Evolutionary conservation across 2,797 vertebrate species (phyloP).

Genomic region (Chaetophractus vellerosus): DNA sequence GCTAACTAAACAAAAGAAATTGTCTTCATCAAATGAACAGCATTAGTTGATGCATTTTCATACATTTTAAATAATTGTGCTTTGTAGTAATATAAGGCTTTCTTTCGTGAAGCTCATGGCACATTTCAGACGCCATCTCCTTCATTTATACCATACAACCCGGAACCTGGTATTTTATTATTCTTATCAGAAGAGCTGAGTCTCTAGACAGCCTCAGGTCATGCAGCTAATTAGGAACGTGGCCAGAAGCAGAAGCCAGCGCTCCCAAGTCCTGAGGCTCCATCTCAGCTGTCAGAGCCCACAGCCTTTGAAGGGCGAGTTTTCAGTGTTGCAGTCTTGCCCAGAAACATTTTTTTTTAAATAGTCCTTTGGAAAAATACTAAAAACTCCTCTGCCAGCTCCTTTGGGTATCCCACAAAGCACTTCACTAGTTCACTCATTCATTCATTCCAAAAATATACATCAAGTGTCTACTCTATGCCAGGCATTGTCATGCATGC

Average conservation of each 20-base stretch:
- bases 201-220: not conserved
- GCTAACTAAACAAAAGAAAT: not conserved
- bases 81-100: not conserved
- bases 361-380: not conserved
- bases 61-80: constrained; percentile 17
- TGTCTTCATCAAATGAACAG: not conserved
- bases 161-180: not conserved
- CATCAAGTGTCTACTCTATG: not conserved
- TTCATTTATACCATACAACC: not conserved
- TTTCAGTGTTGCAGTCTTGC: not conserved
- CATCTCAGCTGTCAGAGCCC: not conserved
- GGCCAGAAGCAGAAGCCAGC: not conserved
- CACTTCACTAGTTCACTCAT: not conserved
- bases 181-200: not conserved
- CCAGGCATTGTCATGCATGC: not conserved
- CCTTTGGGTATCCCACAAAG: not conserved
- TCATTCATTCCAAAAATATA: not conserved
- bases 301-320: not conserved
- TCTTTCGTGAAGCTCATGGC: not conserved
- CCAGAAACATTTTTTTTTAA: not conserved
- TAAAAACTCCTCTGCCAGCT: not conserved
- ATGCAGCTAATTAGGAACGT: not conserved
- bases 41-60: not conserved
- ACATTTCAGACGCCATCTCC: not conserved
- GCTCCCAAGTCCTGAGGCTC: no score